Evolutionary conservation across 2,888 invertebrate genomes (phyloP).

Genomic region (Orthosia incerta): DNA sequence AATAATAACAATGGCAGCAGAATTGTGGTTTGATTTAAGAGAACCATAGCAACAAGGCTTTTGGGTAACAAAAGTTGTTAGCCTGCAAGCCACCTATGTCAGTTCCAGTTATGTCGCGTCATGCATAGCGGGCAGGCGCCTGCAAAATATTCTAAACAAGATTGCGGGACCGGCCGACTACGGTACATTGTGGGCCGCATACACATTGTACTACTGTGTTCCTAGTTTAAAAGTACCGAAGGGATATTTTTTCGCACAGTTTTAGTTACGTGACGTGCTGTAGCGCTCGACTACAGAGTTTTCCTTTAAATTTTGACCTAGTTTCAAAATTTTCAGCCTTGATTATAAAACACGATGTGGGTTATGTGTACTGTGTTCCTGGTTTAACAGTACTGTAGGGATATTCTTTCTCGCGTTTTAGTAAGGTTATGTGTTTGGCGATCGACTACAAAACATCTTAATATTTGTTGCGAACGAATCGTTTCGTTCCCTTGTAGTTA

Average conservation of each 20-base stretch:
- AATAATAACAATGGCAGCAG: conserved; percentile 8
- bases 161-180: conserved; percentile 43
- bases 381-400: no score
- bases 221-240: conserved; percentile 10
- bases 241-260: conserved; percentile 25
- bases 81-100: conserved; percentile 47
- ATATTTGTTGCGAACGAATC: no score
- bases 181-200: conserved; percentile 39
- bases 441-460: no score
- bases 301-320: background rate
- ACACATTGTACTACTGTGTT: conserved; percentile 25
- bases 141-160: conserved; percentile 56
- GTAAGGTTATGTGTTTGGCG: no score
- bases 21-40: conserved; percentile 40
- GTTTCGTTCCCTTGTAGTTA: no score
- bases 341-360: background rate
- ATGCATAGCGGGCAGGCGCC: conserved; percentile 44
- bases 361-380: no score
- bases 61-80: conserved; percentile 47
- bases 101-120: conserved; percentile 40
- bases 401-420: no score
- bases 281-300: background rate
- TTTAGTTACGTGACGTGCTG: conserved; percentile 13
- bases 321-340: background rate
- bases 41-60: conserved; percentile 25